A percentile compares a stretch with the other conserved stretches of the same genome.
phyloP scores from a whole-genome alignment of 2,888 invertebrate species.

The Dione vanillae region DNA sequence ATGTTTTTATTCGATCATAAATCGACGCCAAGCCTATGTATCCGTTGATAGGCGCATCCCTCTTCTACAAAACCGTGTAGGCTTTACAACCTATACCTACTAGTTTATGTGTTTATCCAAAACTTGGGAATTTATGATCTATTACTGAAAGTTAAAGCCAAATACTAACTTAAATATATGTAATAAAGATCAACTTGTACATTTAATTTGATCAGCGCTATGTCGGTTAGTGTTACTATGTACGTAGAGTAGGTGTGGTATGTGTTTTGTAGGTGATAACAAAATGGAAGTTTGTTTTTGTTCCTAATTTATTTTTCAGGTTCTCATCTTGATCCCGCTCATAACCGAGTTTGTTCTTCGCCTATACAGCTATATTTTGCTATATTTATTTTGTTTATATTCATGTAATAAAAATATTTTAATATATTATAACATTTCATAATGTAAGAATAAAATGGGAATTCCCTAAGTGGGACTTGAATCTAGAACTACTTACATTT shows the following conservation, averaged over 20 bases:
- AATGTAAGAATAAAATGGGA: too few species aligned
- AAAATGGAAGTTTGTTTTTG: background rate
- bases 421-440: too few species aligned
- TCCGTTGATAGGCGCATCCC: slow-evolving; percentile 24
- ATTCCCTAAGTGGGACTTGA: too few species aligned
- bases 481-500: too few species aligned
- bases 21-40: slow-evolving; percentile 20
- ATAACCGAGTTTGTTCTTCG: too few species aligned
- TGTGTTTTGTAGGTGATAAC: background rate
- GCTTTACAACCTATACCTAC: slow-evolving; percentile 18
- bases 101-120: slow-evolving; percentile 20
- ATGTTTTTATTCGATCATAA: slow-evolving; percentile 23
- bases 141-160: slow-evolving; percentile 11
- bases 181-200: background rate
- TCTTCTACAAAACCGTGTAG: slow-evolving; percentile 22
- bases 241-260: background rate
- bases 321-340: too few species aligned
- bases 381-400: too few species aligned
- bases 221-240: too few species aligned
- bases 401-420: too few species aligned
- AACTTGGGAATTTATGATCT: background rate
- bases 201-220: background rate
- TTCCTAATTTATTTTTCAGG: background rate
- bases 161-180: slow-evolving; percentile 4
- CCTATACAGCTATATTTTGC: too few species aligned